Conservation (phyloP, 2,797 vertebrate genomes). For the Bryconaethiops microstoma region DNA sequence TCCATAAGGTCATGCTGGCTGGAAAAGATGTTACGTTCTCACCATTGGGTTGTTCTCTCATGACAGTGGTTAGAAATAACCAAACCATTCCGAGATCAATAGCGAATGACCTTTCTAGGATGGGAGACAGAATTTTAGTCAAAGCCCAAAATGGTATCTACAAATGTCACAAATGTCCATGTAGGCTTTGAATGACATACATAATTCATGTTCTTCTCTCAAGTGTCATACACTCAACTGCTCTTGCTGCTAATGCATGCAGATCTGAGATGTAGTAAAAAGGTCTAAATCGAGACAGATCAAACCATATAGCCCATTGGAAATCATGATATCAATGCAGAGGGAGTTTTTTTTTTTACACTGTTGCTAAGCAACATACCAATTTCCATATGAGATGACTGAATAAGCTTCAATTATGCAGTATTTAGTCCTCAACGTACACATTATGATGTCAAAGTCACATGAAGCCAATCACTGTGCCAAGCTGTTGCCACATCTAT, state of each 20-base stretch:
- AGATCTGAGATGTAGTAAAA: constrained; percentile 10
- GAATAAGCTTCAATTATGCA: constrained; percentile 31
- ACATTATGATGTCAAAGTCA: constrained; percentile 21
- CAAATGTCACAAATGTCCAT: constrained; percentile 49
- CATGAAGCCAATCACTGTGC: background rate
- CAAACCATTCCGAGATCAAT: constrained; percentile 46
- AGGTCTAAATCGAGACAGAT: background rate
- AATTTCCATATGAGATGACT: constrained; percentile 29
- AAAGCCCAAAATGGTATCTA: constrained; percentile 45
- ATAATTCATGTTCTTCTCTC: constrained; percentile 41
- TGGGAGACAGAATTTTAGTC: constrained; percentile 42
- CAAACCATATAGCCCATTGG: constrained; percentile 6
- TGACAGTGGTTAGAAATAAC: constrained; percentile 45
- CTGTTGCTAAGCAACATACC: constrained; percentile 50
- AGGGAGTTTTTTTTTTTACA: background rate
- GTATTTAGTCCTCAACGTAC: constrained; percentile 37
- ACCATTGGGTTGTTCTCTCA: constrained; percentile 8
- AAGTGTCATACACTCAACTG: constrained; percentile 14
- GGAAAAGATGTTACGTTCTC: background rate
- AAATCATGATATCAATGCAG: constrained; percentile 24
- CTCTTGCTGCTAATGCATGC: constrained; percentile 37
- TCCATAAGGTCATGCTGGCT: constrained; percentile 18
- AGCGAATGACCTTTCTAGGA: constrained; percentile 52
- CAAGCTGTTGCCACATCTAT: background rate
- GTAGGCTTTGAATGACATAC: constrained; percentile 38